Base-by-base conservation (phyloP, 2,113 vertebrate genomes). In the Phalacrocorax aristotelis region DNA sequence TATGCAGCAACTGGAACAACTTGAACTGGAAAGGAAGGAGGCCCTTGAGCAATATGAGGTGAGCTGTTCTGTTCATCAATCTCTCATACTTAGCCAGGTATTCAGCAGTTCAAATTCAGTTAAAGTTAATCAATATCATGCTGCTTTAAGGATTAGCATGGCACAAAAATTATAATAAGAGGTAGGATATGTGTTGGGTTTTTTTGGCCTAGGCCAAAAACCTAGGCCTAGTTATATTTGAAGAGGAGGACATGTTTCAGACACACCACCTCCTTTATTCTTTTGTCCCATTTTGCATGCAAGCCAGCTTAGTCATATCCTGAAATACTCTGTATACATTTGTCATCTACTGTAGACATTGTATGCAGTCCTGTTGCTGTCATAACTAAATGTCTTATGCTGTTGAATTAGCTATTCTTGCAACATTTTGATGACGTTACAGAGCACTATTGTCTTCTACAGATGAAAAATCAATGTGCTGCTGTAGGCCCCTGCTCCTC, bases 11-110 rank as follows among this genome's bases (percentile, higher is more conserved):
- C 98, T 99, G 97, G 98, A 98, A 13, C 98, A 98, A 86, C 98
- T 99, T 49, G 99, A 99, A 96, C 77, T 93, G 2, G 99, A 99
- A 95, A 98, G 99, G 62, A 98, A 98, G 46, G 98, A 98, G 42
- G 99, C 99, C 0, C 98, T 99, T 60, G 98, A 99, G 97, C 99
- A 99, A 69, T 99, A 99, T 6, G 98, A 99, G 99, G 99, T 99
- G 71, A 97, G 92, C 13, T 25, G 29, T 19, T 84, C 46, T 85
- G 48, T 62, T 62, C 25, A 11, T 29, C 51, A 65, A 0, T 26
- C 79, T 77, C 27, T 84, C 20, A 3, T 27, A 30, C 61, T 38
- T 60, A 51, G 40, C n/a, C 36, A 36, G 29, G 40, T 82, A 18
- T 29, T 14, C 22, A 29, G 21, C 3, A n/a, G 14, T 49, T 40